phyloP scores from a whole-genome alignment of 2,888 invertebrate species.

The Acleris sparsana region DNA sequence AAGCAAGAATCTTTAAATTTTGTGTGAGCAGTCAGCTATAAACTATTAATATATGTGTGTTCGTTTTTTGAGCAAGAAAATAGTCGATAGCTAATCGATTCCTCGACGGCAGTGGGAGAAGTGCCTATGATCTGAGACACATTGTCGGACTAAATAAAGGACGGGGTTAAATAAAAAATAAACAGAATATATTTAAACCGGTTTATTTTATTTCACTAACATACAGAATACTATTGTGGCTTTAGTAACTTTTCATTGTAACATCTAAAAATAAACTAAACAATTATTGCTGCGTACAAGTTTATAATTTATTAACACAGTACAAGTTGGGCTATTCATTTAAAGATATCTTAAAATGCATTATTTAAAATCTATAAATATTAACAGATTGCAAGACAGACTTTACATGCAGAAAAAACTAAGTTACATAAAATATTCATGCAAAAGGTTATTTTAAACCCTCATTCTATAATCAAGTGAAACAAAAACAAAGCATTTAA shows the following conservation, averaged over 20 bases:
- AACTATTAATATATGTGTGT: too few species aligned
- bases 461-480: background rate
- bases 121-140: background rate
- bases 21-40: too few species aligned
- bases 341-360: slow-evolving; percentile 10
- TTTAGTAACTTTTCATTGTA: slow-evolving; percentile 23
- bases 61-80: too few species aligned
- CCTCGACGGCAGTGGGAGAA: background rate
- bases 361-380: background rate
- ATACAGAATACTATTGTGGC: slow-evolving; percentile 35
- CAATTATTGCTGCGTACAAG: background rate
- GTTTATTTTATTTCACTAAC: slow-evolving; percentile 31
- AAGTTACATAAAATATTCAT: background rate
- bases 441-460: background rate
- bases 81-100: too few species aligned
- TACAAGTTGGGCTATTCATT: background rate
- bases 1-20: too few species aligned
- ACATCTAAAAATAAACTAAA: slow-evolving; percentile 1
- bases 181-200: slow-evolving; percentile 1
- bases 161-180: background rate
- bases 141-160: background rate
- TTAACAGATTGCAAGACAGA: background rate
- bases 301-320: background rate
- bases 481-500: background rate
- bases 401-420: slow-evolving; percentile 14